These are phyloP conservation scores for Macrotus californicus DNA, from an alignment of 2,113 vertebrate genomes.

Conservation along the genomic window DNA sequence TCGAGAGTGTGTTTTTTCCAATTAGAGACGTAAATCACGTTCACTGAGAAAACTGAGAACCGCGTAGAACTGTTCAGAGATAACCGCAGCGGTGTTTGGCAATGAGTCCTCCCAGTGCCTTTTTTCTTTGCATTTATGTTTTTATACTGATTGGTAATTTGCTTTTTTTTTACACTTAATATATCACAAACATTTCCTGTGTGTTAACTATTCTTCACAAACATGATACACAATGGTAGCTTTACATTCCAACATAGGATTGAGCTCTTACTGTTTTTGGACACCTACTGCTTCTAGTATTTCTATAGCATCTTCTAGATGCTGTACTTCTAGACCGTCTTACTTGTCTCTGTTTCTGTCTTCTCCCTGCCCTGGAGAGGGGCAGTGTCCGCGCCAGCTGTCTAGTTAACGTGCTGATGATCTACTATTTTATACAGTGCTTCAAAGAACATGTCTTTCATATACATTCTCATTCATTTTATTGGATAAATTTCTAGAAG, in stretches of 20 bases:
- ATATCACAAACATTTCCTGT: neutral
- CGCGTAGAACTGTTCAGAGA: neutral
- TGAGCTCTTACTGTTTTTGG: neutral
- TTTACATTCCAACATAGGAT: neutral
- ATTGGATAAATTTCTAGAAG: neutral
- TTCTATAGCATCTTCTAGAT: too few species aligned
- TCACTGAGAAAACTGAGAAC: neutral
- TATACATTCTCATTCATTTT: neutral
- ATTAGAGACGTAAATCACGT: neutral
- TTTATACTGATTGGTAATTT: neutral
- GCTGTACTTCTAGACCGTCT: too few species aligned
- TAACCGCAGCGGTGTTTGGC: neutral
- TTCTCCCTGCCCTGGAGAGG: too few species aligned
- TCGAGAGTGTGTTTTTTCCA: neutral
- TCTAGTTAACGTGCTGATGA: too few species aligned
- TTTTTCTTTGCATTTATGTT: neutral
- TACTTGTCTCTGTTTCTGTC: too few species aligned
- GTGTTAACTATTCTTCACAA: neutral
- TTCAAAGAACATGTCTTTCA: slow-evolving; percentile 8
- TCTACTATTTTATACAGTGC: neutral
- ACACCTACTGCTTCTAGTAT: neutral
- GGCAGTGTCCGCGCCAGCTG: too few species aligned
- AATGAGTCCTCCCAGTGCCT: neutral
- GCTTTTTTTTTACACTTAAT: neutral
- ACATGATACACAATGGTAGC: neutral